phyloP scores from a whole-genome alignment of 2,113 vertebrate species.

The Pygoscelis adeliae region DNA sequence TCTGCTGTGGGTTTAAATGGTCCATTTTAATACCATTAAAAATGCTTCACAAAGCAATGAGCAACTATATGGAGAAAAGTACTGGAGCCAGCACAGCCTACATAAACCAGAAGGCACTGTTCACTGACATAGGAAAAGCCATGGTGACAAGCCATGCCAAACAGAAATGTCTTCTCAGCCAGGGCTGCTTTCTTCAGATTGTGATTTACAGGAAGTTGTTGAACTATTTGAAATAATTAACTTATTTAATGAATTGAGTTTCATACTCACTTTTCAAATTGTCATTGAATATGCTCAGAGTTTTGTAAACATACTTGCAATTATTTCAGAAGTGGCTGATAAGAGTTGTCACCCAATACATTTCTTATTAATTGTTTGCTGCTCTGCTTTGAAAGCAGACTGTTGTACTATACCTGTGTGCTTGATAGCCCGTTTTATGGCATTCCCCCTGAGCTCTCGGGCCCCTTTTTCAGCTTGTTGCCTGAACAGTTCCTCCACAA shows the following conservation, averaged over 20 bases:
- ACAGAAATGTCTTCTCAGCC: not conserved
- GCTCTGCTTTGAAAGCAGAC: not conserved
- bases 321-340: slow-evolving; percentile 52
- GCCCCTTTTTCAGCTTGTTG: not conserved
- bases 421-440: not conserved
- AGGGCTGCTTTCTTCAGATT: not conserved
- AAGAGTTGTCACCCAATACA: slow-evolving; percentile 15
- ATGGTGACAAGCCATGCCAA: not conserved
- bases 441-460: not conserved
- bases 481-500: not conserved
- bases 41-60: slow-evolving; percentile 4
- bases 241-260: slow-evolving; percentile 10
- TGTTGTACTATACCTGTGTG: not conserved
- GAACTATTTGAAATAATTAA: slow-evolving; percentile 35
- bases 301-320: slow-evolving; percentile 45
- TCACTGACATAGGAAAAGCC: not conserved
- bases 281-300: not conserved
- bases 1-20: slow-evolving; percentile 18
- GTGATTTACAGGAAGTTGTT: slow-evolving; percentile 6
- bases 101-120: not conserved
- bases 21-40: not conserved
- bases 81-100: not conserved
- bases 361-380: slow-evolving; percentile 32
- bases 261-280: slow-evolving; percentile 25
- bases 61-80: not conserved